These are phyloP conservation scores for Hippolais icterina DNA, from an alignment of 2,113 vertebrate species.

Conservation along the genomic window DNA sequence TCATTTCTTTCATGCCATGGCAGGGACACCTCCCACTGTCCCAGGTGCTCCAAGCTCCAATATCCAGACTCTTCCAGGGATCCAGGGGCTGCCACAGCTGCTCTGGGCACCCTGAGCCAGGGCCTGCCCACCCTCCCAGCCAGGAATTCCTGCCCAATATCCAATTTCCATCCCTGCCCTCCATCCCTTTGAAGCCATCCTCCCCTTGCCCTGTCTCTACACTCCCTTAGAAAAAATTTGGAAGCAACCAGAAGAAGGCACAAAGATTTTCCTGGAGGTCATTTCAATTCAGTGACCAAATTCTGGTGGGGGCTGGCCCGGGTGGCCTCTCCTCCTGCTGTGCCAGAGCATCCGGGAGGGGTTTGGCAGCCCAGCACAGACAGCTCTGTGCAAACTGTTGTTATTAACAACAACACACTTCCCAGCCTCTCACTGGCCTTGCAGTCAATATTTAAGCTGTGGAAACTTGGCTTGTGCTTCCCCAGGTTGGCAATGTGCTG, in stretches of 20 bases:
- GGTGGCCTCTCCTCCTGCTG: rapidly evolving
- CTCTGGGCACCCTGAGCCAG: neutral
- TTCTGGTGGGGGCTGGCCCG: neutral
- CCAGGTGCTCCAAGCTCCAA: neutral
- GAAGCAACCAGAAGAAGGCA: neutral
- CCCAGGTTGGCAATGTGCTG: neutral
- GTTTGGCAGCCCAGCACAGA: neutral
- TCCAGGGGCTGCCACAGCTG: neutral
- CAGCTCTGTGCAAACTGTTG: neutral
- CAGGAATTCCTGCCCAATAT: neutral
- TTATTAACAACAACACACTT: neutral
- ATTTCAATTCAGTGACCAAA: neutral
- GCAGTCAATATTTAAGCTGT: slow-evolving; percentile 7
- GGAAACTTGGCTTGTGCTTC: neutral
- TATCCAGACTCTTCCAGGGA: neutral
- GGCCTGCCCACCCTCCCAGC: rapidly evolving
- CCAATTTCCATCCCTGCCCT: neutral
- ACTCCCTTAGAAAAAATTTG: neutral
- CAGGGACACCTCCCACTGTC: neutral
- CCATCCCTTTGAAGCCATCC: neutral
- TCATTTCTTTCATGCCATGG: neutral
- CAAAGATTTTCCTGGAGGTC: neutral
- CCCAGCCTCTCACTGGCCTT: neutral
- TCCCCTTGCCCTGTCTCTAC: too few relatives aligned
- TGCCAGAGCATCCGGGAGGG: neutral